These are phyloP conservation scores for Epinephelus moara DNA, from an alignment of 2,113 vertebrate genomes.

Conservation along the genomic window DNA sequence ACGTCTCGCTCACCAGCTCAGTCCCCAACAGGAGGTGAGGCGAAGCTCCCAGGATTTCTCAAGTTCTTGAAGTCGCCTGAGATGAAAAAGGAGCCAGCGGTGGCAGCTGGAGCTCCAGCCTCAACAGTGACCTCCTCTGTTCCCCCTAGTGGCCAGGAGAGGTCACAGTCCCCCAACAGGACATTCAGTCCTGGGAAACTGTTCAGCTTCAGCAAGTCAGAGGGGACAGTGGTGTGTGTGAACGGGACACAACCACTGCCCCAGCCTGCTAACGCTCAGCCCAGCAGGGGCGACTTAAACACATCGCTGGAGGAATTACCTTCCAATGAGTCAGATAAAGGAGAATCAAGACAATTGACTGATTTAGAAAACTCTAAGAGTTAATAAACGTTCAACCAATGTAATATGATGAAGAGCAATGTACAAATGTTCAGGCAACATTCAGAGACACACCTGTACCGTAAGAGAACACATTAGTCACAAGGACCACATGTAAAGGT, in stretches of 20 bases:
- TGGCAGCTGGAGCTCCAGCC: conserved; percentile 71
- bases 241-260: conserved; percentile 82
- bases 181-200: conserved; percentile 92
- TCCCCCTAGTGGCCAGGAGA: conserved; percentile 81
- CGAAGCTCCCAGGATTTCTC: conserved; percentile 92
- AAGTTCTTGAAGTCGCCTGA: conserved; percentile 93
- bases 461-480: conserved; percentile 46
- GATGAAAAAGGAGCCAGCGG: conserved; percentile 83
- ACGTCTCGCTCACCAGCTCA: conserved; percentile 85
- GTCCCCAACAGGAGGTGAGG: conserved; percentile 89
- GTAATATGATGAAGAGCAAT: conserved; percentile 45
- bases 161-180: conserved; percentile 91
- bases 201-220: conserved; percentile 89
- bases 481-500: conserved; percentile 46
- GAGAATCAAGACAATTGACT: conserved; percentile 63
- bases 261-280: conserved; percentile 59
- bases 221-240: conserved; percentile 80
- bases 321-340: conserved; percentile 73
- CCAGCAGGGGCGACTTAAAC: conserved; percentile 77
- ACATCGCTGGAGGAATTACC: conserved; percentile 73
- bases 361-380: conserved; percentile 72
- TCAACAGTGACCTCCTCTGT: conserved; percentile 18
- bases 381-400: conserved; percentile 48
- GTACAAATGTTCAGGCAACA: conserved; percentile 29
- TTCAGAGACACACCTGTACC: conserved; percentile 23